Conservation (phyloP, 2,888 invertebrate species). For the Chymomyza fuscimana region DNA sequence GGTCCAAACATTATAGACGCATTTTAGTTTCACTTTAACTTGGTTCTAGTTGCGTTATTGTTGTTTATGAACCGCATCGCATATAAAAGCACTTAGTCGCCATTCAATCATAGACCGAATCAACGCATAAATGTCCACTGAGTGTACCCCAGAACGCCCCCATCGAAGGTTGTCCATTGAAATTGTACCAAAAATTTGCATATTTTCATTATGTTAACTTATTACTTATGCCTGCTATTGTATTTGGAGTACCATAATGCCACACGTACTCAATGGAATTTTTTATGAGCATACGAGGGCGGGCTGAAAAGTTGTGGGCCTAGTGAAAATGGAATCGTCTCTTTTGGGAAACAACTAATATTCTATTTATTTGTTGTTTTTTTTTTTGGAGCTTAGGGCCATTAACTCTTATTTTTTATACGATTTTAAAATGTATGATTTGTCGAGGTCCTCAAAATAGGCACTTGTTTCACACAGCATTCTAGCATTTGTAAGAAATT, state of each 20-base stretch:
- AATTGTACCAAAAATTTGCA: conserved; percentile 64
- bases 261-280: conserved; percentile 2
- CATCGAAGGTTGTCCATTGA: conserved; percentile 21
- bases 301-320: background rate
- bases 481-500: too few relatives aligned
- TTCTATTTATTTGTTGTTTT: too few relatives aligned
- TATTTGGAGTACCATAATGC: background rate
- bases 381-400: too few relatives aligned
- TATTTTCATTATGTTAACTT: conserved; percentile 52
- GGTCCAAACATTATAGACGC: conserved; percentile 20
- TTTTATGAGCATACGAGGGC: background rate
- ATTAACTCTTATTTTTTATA: too few relatives aligned
- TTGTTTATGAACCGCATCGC: conserved; percentile 49
- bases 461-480: too few relatives aligned
- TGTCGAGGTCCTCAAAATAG: too few relatives aligned
- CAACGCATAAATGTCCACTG: conserved; percentile 26
- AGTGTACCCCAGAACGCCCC: conserved; percentile 10
- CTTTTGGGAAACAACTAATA: too few relatives aligned
- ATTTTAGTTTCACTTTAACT: conserved; percentile 22
- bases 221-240: background rate
- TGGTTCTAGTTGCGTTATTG: conserved; percentile 29
- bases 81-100: conserved; percentile 59
- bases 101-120: conserved; percentile 56
- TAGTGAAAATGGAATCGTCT: too few relatives aligned
- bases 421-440: too few relatives aligned